Conservation (phyloP, 2,888 invertebrate species). For the Actias luna region DNA sequence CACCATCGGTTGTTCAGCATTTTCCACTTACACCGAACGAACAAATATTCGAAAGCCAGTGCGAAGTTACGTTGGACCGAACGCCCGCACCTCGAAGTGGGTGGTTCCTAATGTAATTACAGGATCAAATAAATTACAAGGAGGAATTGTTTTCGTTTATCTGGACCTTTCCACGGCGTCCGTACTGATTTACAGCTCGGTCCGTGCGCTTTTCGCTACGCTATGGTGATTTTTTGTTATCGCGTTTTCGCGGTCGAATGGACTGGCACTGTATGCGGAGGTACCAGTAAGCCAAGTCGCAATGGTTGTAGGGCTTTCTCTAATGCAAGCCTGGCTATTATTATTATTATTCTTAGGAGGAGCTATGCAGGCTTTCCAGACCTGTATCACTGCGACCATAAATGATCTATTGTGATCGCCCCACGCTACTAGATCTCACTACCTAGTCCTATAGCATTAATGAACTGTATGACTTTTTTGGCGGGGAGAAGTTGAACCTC, state of each 20-base stretch:
- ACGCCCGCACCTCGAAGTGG: constrained; percentile 14
- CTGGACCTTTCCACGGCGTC: constrained; percentile 49
- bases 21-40: neutral
- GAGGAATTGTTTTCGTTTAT: constrained; percentile 62
- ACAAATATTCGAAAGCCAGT: constrained; percentile 12
- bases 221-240: constrained; percentile 43
- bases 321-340: too few species aligned
- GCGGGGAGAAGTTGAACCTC: too few species aligned
- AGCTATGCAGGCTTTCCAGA: too few species aligned
- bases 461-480: too few species aligned
- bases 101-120: constrained; percentile 54
- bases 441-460: too few species aligned
- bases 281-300: constrained; percentile 6
- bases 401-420: too few species aligned
- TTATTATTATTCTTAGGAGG: too few species aligned
- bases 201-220: constrained; percentile 32
- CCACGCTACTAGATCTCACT: too few species aligned
- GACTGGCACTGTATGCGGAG: neutral
- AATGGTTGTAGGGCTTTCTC: too few species aligned
- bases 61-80: neutral
- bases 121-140: constrained; percentile 54
- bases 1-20: neutral
- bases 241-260: constrained; percentile 33
- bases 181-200: constrained; percentile 43
- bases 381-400: too few species aligned